Evolutionary conservation across 2,888 invertebrate species (phyloP).

Genomic region (Ophion costatus): DNA sequence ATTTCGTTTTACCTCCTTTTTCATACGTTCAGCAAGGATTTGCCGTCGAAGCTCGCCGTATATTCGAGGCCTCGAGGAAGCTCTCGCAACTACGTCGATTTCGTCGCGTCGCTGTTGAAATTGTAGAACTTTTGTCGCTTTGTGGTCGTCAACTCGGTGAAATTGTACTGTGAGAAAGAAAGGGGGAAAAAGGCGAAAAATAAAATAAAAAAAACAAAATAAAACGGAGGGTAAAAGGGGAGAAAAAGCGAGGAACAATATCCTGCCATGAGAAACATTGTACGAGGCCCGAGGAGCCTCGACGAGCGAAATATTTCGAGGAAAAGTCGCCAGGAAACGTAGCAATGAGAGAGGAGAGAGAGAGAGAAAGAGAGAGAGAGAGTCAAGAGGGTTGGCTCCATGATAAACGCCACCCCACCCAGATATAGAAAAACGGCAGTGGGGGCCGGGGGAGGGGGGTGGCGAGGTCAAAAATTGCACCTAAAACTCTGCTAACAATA

Average conservation of each 20-base stretch:
- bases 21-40: not conserved
- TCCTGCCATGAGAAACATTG: constrained; percentile 47
- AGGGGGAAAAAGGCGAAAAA: constrained; percentile 3
- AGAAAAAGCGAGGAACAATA: constrained; percentile 39
- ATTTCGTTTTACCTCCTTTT: not conserved
- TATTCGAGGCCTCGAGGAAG: not conserved
- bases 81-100: constrained; percentile 23
- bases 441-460: not conserved
- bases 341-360: constrained; percentile 33
- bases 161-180: constrained; percentile 24
- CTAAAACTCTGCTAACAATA: constrained; percentile 73
- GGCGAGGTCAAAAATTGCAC: constrained; percentile 75
- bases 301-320: constrained; percentile 51
- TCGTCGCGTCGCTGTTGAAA: constrained; percentile 18
- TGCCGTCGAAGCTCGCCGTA: not conserved
- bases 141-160: constrained; percentile 30
- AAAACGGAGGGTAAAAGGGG: not conserved
- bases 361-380: constrained; percentile 28
- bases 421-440: constrained; percentile 52
- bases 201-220: not conserved
- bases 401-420: constrained; percentile 52
- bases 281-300: constrained; percentile 53
- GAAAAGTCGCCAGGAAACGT: not conserved
- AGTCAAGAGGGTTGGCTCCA: constrained; percentile 35
- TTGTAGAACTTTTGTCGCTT: constrained; percentile 43